These are phyloP conservation scores for Vanacampus margaritifer DNA, from an alignment of 2,113 vertebrate species.

Conservation along the genomic window DNA sequence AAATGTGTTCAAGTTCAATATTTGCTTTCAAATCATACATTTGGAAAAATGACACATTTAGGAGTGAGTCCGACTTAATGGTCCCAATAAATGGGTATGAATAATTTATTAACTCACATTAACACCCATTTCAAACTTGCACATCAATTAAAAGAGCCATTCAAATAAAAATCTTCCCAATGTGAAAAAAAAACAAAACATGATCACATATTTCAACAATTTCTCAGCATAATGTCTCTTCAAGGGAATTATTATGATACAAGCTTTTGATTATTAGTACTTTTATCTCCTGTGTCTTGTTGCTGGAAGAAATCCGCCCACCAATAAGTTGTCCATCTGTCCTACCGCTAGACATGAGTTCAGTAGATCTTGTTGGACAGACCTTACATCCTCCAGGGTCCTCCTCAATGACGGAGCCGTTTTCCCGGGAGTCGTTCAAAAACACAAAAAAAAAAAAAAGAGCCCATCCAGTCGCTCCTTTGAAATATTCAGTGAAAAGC, in stretches of 20 bases:
- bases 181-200: conserved; percentile 33
- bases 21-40: background rate
- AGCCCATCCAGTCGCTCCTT: conserved; percentile 26
- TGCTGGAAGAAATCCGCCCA: conserved; percentile 27
- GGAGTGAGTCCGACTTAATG: conserved; percentile 32
- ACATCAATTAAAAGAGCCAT: conserved; percentile 52
- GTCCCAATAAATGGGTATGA: conserved; percentile 63
- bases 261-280: conserved; percentile 47
- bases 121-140: conserved; percentile 53
- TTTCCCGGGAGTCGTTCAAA: conserved; percentile 32
- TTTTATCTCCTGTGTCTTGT: conserved; percentile 59
- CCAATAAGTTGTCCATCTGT: conserved; percentile 30
- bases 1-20: too few species aligned
- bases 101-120: conserved; percentile 79
- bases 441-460: conserved; percentile 50
- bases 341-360: conserved; percentile 55
- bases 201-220: conserved; percentile 17
- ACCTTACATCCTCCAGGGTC: conserved; percentile 41
- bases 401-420: conserved; percentile 41
- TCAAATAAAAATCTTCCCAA: conserved; percentile 54
- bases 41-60: background rate
- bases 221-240: conserved; percentile 21
- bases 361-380: conserved; percentile 58
- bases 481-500: conserved; percentile 84
- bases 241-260: conserved; percentile 37